A percentile compares a stretch with the other conserved stretches of the same genome.
Evolutionary conservation across 2,888 invertebrate species (phyloP).

Genomic region (Osmoderma eremita): DNA sequence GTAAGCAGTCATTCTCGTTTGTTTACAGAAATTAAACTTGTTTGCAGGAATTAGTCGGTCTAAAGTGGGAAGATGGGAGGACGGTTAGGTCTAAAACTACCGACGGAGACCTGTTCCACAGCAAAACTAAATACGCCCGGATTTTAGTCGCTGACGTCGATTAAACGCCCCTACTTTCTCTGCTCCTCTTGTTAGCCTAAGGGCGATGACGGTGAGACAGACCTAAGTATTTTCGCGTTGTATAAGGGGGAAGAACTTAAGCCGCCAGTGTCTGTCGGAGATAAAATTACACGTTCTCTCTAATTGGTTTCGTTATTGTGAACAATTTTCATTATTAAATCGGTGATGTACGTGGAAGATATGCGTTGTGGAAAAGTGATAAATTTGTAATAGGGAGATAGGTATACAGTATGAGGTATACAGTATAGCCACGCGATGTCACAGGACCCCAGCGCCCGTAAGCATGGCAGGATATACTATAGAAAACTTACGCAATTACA

Average conservation of each 20-base stretch:
- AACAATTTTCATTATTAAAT: too few relatives aligned
- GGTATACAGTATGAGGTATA: too few relatives aligned
- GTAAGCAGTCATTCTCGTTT: constrained; percentile 39
- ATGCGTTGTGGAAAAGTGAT: too few relatives aligned
- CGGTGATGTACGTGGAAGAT: too few relatives aligned
- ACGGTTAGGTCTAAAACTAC: not conserved
- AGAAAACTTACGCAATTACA: too few relatives aligned
- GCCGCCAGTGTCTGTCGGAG: not conserved
- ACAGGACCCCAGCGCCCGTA: too few relatives aligned
- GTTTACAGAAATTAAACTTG: constrained; percentile 60
- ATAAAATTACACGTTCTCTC: not conserved
- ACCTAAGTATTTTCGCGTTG: not conserved
- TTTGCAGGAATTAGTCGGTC: constrained; percentile 56
- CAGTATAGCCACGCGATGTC: too few relatives aligned
- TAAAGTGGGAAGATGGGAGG: constrained; percentile 33
- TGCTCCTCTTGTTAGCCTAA: not conserved
- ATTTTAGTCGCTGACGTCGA: constrained; percentile 24
- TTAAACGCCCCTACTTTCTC: constrained; percentile 3
- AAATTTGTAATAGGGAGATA: too few relatives aligned
- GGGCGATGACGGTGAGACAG: not conserved
- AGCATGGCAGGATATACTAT: too few relatives aligned
- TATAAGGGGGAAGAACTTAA: not conserved
- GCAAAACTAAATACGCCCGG: constrained; percentile 33
- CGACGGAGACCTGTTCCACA: not conserved
- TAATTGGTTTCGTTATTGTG: too few relatives aligned